Percentiles rank a stretch among this genome's conserved stretches.
Conservation (phyloP, 2,888 invertebrate species). For the Ecliptopera silaceata region DNA sequence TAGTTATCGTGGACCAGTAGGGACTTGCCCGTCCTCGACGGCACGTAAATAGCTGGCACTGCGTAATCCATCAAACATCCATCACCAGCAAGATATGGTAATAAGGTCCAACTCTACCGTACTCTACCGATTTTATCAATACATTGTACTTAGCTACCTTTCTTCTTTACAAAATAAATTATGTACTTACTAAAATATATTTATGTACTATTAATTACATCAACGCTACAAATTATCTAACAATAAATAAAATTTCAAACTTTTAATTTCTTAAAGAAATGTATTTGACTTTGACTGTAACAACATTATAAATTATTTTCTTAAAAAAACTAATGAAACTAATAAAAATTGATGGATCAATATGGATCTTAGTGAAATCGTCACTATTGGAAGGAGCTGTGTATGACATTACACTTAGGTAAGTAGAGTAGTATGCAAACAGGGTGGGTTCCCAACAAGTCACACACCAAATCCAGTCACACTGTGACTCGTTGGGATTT, state of each 20-base stretch:
- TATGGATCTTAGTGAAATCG: background rate
- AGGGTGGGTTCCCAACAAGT: no score
- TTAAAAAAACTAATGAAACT: background rate
- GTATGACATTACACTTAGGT: no score
- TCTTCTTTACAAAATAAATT: no score
- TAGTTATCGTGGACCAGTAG: constrained; percentile 75
- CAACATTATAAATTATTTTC: background rate
- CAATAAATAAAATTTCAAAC: background rate
- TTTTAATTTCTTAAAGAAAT: background rate
- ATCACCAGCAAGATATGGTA: constrained; percentile 16
- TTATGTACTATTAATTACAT: no score
- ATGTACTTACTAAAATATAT: no score
- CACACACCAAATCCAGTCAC: no score
- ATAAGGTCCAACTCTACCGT: constrained; percentile 4
- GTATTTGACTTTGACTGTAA: background rate
- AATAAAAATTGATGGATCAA: background rate
- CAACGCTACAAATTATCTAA: no score
- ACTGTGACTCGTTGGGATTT: no score
- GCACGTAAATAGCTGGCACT: constrained; percentile 78
- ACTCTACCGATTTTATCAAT: background rate
- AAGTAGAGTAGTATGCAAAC: no score
- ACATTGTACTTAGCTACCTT: background rate
- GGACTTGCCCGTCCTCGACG: constrained; percentile 77
- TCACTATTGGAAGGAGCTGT: background rate
- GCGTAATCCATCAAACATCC: constrained; percentile 31